These are phyloP conservation scores for Drosophila meridiana DNA, from an alignment of 2,888 invertebrate species.

Conservation along the genomic window DNA sequence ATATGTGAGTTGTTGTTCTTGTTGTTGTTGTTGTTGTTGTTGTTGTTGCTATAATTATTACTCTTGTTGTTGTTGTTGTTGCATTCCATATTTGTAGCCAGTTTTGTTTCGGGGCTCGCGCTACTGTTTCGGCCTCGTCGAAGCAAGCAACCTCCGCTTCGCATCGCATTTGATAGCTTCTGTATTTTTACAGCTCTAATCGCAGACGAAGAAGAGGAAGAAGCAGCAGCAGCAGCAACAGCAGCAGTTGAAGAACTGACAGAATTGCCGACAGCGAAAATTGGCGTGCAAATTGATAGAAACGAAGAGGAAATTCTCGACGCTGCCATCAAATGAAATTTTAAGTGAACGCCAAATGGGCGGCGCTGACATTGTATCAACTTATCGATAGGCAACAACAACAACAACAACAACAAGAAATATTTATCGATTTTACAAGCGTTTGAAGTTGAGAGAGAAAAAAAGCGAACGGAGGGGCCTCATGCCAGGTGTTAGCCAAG, in stretches of 20 bases:
- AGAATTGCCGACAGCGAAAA: constrained; percentile 62
- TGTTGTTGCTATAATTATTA: constrained; percentile 1
- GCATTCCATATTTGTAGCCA: constrained; percentile 50
- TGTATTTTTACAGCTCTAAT: constrained; percentile 73
- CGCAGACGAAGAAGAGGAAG: constrained; percentile 25
- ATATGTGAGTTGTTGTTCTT: constrained; percentile 20
- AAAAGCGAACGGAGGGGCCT: background rate
- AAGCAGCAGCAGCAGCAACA: constrained; percentile 24
- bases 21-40: constrained; percentile 7
- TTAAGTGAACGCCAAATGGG: constrained; percentile 51
- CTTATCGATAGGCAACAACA: constrained; percentile 46
- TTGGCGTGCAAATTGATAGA: constrained; percentile 74
- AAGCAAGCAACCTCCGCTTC: background rate
- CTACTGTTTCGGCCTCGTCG: constrained; percentile 22
- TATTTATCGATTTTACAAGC: constrained; percentile 56
- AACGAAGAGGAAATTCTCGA: constrained; percentile 33
- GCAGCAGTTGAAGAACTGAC: constrained; percentile 36
- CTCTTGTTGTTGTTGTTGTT: constrained; percentile 20
- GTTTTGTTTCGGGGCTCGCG: constrained; percentile 34
- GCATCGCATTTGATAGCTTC: constrained; percentile 62
- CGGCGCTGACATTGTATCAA: constrained; percentile 50
- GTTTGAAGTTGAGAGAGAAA: constrained; percentile 33
- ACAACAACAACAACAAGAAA: constrained; percentile 7
- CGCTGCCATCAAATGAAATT: constrained; percentile 55
- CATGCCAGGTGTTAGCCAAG: background rate